phyloP scores from a whole-genome alignment of 2,888 invertebrate species.

The Neria commutata region DNA sequence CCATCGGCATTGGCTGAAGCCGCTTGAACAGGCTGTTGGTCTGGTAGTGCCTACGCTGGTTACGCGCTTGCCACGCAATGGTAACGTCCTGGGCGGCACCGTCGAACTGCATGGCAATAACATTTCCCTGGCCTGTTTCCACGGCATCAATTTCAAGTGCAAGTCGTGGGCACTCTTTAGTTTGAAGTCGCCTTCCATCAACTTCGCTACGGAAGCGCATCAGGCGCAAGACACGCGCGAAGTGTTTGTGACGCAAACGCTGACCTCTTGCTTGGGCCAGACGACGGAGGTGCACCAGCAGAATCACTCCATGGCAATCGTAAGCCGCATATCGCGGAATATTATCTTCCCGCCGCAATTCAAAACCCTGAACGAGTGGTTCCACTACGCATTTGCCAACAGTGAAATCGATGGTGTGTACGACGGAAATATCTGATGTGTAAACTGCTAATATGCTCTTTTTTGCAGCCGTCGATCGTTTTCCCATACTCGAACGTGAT shows the following conservation, averaged over 20 bases:
- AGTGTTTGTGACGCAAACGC: conserved; percentile 87
- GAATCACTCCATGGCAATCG: conserved; percentile 92
- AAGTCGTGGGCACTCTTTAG: conserved; percentile 97
- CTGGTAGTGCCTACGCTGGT: conserved; percentile 77
- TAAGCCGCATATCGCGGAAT: conserved; percentile 89
- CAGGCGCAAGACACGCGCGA: conserved; percentile 76
- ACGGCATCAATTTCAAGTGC: conserved; percentile 94
- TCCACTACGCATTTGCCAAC: conserved; percentile 93
- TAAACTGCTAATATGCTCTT: too few species aligned
- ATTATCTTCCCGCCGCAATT: conserved; percentile 95
- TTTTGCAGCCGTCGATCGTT: conserved; percentile 81
- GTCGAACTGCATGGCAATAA: conserved; percentile 89
- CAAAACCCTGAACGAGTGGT: conserved; percentile 94
- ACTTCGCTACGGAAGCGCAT: conserved; percentile 92
- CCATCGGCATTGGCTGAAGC: conserved; percentile 95
- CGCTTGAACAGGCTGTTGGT: conserved; percentile 80
- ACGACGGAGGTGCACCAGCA: conserved; percentile 68
- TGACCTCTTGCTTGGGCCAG: conserved; percentile 87
- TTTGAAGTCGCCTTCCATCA: conserved; percentile 88
- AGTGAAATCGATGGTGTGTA: conserved; percentile 90
- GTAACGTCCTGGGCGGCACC: conserved; percentile 85
- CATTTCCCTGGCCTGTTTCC: conserved; percentile 94
- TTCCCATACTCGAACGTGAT: conserved; percentile 86
- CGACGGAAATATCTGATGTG: too few species aligned
- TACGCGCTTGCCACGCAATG: conserved; percentile 71